phyloP scores from a whole-genome alignment of 2,797 vertebrate species.

The Poeciliopsis gracilis region DNA sequence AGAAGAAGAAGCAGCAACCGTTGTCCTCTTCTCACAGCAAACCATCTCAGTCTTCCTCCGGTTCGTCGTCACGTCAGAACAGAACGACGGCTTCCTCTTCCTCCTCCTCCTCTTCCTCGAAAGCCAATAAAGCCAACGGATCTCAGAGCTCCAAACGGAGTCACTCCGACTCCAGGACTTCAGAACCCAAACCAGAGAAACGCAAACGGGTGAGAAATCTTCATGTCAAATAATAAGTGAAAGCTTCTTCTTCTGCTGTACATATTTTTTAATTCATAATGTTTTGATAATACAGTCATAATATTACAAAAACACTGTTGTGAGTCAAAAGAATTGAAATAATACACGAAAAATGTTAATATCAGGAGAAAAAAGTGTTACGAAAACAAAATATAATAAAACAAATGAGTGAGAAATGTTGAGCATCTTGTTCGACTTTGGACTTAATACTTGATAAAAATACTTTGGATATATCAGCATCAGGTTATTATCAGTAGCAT shows the following conservation, averaged over 20 bases:
- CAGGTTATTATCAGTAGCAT: no score
- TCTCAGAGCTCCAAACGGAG: slow-evolving; percentile 68
- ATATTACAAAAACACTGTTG: no score
- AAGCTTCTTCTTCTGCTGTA: neutral
- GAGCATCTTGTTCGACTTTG: no score
- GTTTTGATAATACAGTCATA: no score
- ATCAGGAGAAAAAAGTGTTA: no score
- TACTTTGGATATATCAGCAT: no score
- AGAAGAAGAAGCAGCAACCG: slow-evolving; percentile 79
- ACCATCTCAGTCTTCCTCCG: slow-evolving; percentile 55
- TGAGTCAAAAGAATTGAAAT: no score
- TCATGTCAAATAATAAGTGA: neutral
- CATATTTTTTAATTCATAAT: no score
- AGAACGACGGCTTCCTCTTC: slow-evolving; percentile 25
- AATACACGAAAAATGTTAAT: no score
- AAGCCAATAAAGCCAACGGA: slow-evolving; percentile 76
- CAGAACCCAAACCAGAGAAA: slow-evolving; percentile 74
- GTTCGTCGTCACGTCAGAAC: slow-evolving; percentile 52
- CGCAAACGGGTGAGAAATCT: slow-evolving; percentile 69
- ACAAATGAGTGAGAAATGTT: no score
- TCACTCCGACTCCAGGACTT: slow-evolving; percentile 57
- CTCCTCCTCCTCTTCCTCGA: slow-evolving; percentile 51
- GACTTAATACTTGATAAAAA: no score
- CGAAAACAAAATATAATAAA: no score
- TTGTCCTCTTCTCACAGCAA: slow-evolving; percentile 62